Base-by-base conservation (phyloP, 1,140 invertebrate genomes). In the Pogonomyrmex barbatus region DNA sequence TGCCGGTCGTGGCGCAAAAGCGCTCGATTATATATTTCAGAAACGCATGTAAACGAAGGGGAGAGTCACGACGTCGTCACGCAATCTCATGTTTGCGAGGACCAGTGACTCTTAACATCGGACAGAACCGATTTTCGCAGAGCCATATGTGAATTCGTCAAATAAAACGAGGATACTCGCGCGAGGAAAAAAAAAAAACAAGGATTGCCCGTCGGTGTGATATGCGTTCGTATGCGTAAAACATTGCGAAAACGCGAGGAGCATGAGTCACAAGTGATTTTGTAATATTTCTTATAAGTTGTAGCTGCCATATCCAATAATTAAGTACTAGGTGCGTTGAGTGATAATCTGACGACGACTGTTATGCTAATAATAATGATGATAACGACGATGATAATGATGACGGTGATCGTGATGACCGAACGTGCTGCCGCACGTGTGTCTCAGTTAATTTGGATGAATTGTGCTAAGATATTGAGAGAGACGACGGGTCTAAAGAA, bases 241-340 rank as follows among this genome's bases (percentile, higher is more conserved):
- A 79, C 65, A 83, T 85, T 86, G 71, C 87, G 71, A 75, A 71
- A 78, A 36, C 78, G 90, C 65, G 83, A 87, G 70, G 56, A 88
- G 82, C 91, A 90, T 87, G 91, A 93, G 88, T 91, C 89, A 90
- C 91, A 92, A 93, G 94, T 94, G 92, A 94, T 95, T 95, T 95
- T 95, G 93, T 94, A 95, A 94, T 91, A 93, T 94, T 94, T 94
- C 92, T 93, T 92, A 94, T 95, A 93, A 94, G 93, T 94, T 94
- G 92, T 94, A 95, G 94, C 92, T 94, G 94, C 92, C 93, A 93
- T 94, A 94, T 94, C 92, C 91, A 93, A 88, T 93, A 93, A 92
- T 91, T 92, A 87, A 90, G 88, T 87, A 85, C 67, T 90, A 91
- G 89, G 90, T 92, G 89, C 88, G 88, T 86, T 91, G 91, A 89